These are phyloP conservation scores for Ciona savignyi DNA, from an alignment of 23 tunicate genomes.

Conservation along the genomic window DNA sequence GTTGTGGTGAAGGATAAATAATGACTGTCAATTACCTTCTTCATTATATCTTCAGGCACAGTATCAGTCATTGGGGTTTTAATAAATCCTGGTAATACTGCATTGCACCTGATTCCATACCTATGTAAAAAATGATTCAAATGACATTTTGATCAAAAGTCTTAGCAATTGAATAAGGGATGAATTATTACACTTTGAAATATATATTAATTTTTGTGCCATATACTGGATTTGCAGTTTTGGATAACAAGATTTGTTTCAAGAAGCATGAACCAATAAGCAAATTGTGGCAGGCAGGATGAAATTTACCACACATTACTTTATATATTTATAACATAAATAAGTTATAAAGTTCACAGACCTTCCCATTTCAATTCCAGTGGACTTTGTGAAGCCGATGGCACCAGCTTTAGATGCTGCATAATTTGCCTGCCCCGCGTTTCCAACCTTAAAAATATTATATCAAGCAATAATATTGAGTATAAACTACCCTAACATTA, in stretches of 20 bases:
- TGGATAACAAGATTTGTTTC: too few species aligned
- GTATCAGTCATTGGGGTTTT: constrained; percentile 60
- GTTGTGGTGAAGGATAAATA: too few species aligned
- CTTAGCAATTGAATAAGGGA: too few species aligned
- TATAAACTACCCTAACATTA: neutral
- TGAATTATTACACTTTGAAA: too few species aligned
- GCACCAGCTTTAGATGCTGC: constrained; percentile 85
- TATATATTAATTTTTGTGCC: too few species aligned
- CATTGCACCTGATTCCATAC: constrained; percentile 62
- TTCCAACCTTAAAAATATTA: constrained; percentile 21
- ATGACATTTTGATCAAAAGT: too few species aligned
- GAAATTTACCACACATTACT: neutral
- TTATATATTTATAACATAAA: neutral
- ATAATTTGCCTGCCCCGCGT: constrained; percentile 68
- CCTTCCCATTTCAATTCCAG: constrained; percentile 63
- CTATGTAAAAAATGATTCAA: constrained; percentile 17
- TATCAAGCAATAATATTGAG: neutral
- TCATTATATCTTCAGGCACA: constrained; percentile 19
- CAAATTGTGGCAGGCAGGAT: too few species aligned
- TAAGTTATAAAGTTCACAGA: neutral
- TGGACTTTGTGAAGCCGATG: constrained; percentile 74
- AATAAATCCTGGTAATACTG: constrained; percentile 50
- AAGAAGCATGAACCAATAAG: too few species aligned
- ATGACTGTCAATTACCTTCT: neutral
- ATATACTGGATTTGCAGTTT: too few species aligned